These are phyloP conservation scores for Limnothrissa miodon DNA, from an alignment of 2,113 vertebrate genomes.

Conservation along the genomic window DNA sequence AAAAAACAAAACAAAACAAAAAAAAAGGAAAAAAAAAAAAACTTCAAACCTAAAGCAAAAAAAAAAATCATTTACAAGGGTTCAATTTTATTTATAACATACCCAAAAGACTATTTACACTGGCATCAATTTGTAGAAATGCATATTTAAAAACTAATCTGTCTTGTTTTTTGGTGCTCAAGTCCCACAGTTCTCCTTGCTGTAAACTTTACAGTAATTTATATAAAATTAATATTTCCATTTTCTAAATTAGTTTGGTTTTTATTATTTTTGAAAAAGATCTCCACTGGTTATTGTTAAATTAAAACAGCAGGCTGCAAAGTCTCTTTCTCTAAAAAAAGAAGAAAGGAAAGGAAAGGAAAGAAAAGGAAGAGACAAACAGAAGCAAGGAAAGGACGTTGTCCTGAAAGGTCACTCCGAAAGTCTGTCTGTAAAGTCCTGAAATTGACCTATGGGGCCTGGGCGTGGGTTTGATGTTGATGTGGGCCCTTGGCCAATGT, in stretches of 20 bases:
- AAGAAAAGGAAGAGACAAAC: conserved; percentile 35
- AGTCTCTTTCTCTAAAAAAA: conserved; percentile 39
- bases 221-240: conserved; percentile 80
- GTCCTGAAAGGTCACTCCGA: neutral
- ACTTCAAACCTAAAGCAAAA: conserved; percentile 28
- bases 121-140: conserved; percentile 83
- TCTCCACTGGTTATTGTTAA: conserved; percentile 62
- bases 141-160: conserved; percentile 80
- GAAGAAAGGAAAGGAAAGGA: conserved; percentile 28
- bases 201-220: conserved; percentile 83
- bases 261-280: conserved; percentile 65
- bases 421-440: neutral
- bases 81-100: conserved; percentile 90
- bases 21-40: conserved; percentile 32
- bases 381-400: neutral
- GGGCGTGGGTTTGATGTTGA: neutral
- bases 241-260: conserved; percentile 72
- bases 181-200: conserved; percentile 67
- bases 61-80: conserved; percentile 67
- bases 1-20: neutral
- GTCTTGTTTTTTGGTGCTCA: conserved; percentile 73
- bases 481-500: neutral
- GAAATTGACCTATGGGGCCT: neutral
- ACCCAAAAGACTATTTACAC: conserved; percentile 86
- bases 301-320: conserved; percentile 66